A percentile compares a stretch with the other conserved stretches of the same genome.
Conservation (phyloP, 2,797 vertebrate genomes). For the Brachyrhaphis roseni region DNA sequence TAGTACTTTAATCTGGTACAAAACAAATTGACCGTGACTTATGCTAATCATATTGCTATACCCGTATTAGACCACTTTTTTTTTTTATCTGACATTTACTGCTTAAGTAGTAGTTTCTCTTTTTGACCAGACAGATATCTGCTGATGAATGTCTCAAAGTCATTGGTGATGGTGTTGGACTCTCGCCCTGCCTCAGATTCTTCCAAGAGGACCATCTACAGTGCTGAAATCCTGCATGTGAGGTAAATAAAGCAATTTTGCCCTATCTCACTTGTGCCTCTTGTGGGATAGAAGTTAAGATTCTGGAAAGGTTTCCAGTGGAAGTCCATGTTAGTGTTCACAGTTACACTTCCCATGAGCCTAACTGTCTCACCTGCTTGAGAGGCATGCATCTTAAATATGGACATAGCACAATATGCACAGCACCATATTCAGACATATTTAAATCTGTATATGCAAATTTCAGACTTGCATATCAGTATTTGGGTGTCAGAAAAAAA, state of each 20-base stretch:
- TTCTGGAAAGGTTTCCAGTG: too few species aligned
- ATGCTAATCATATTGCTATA: background rate
- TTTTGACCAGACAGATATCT: background rate
- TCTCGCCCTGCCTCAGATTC: background rate
- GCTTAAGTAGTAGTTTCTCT: background rate
- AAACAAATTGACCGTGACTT: background rate
- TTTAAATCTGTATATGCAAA: background rate
- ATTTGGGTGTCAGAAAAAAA: background rate
- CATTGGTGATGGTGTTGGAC: background rate
- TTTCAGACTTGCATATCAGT: background rate
- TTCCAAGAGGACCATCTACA: background rate
- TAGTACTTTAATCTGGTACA: background rate
- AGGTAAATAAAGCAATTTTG: background rate
- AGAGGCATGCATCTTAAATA: background rate
- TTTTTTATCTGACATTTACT: background rate
- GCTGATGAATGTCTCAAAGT: background rate
- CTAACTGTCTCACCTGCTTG: background rate
- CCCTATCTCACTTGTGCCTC: background rate
- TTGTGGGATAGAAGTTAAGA: background rate
- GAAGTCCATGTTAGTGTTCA: too few species aligned
- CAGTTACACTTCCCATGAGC: too few species aligned
- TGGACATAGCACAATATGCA: background rate
- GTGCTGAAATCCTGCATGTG: background rate
- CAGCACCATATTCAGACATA: background rate
- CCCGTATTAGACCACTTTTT: background rate